Base-by-base conservation (phyloP, 2,113 vertebrate genomes). In the Pleuronectes platessa region DNA sequence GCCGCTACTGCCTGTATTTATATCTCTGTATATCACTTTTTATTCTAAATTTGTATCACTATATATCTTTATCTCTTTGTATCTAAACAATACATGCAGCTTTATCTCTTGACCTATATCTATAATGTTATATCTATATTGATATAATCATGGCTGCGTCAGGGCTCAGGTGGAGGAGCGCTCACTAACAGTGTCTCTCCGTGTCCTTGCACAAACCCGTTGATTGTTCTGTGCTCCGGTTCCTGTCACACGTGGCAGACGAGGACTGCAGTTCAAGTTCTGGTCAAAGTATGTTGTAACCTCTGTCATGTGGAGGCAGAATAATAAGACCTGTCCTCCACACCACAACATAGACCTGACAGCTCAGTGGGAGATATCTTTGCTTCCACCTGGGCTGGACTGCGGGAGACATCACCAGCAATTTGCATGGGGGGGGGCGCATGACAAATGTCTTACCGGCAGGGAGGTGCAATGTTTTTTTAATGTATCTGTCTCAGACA, bases 271-370 rank as follows among this genome's bases (percentile, higher is more conserved):
- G 79, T 76, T 87, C 82, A 82, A 77, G 21, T 82, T 61, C 47
- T 58, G 65, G 76, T 82, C 79, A 84, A 84, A 74, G 35, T 17
- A 8, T 69, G 35, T 47, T 71, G 21, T 47, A 68, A 75, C 78
- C 67, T 68, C 77, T 81, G 85, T 81, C 74, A 78, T 51, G 60
- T 71, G 61, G 54, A 68, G 21, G 37, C 61, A 20, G 26, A n/a
- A 35, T 76, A 74, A 76, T 70, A 54, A 65, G 65, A 47, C 60
- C 24, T 23, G 65, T 70, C 55, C 18, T 69, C 47, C 67, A 53
- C 47, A 72, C 17, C 54, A 53, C 26, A 68, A 77, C 37, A 51
- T 31, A 40, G 5, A 45, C 66, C 10, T 73, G 79, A 79, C 63
- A 86, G 71, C 51, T 81, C 58, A 62, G 21, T 26, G 24, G 59